Conservation (phyloP, 1,140 invertebrate species). For the Megalopta genalis region DNA sequence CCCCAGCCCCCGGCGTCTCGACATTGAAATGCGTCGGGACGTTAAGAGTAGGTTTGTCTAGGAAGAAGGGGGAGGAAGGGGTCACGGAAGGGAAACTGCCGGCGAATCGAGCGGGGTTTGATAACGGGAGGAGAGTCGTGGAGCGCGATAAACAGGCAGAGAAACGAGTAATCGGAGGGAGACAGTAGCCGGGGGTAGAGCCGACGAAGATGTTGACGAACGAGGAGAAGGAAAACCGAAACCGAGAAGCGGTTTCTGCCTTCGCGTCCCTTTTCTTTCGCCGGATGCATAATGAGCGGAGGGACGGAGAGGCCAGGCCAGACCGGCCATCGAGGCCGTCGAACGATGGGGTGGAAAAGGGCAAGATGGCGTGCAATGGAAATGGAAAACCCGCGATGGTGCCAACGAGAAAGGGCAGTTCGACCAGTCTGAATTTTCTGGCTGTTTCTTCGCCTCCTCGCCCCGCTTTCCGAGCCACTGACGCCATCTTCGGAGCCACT, state of each 20-base stretch:
- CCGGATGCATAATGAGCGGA: neutral
- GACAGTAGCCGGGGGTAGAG: conserved; percentile 10
- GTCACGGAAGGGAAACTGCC: neutral
- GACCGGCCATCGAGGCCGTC: neutral
- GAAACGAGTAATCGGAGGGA: conserved; percentile 26
- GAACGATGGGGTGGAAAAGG: neutral
- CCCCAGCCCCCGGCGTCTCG: conserved; percentile 12
- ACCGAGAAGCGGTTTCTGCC: neutral
- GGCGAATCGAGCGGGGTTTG: neutral
- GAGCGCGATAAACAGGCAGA: conserved; percentile 26
- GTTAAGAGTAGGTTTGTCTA: conserved; percentile 42
- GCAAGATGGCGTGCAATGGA: neutral
- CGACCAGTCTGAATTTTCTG: conserved; percentile 49
- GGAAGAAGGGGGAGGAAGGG: neutral
- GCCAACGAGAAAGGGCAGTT: conserved; percentile 11
- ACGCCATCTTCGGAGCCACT: conserved; percentile 13
- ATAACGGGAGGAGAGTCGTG: conserved; percentile 11
- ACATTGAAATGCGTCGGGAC: conserved; percentile 52
- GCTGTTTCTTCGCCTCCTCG: conserved; percentile 5
- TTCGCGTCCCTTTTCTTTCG: neutral
- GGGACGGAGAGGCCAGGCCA: neutral
- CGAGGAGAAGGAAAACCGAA: neutral
- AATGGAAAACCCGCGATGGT: neutral
- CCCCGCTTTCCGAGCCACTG: neutral
- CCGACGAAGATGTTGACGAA: conserved; percentile 5